Evolutionary conservation across 2,888 invertebrate genomes (phyloP), one percentile per base, ranked within the genome.

Genomic region (Ormyrus labotus): DNA sequence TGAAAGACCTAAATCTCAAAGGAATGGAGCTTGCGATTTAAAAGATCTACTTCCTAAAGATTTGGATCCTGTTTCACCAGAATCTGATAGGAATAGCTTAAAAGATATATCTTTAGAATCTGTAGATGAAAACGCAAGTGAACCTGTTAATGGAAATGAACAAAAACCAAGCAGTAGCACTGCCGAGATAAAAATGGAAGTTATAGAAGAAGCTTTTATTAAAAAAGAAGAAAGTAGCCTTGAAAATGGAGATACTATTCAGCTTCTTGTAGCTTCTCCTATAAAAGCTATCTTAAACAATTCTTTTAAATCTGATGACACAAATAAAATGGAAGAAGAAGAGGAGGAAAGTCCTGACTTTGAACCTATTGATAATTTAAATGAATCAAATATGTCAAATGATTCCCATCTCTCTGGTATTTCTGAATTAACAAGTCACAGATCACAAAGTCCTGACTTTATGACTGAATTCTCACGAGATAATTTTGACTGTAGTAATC

Each of bases 41-140:
- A 92, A 92, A n/a, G 92, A 94, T 87, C 91, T 96, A 4, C 88
- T 96, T 45, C 96, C 96, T 0, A 94, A 93, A 71, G 96, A 96
- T 89, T 91, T 96, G 63, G 96, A 96, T 90, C 95, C 96, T 57
- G 94, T 96, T 7, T 96, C 96, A 82, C 96, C 96, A 0, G 96
- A 95, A 81, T 96, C 96, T 0, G 95, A 95, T 77, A 94, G 93
- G 85, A 93, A 93, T 68, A 93, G 93, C 86, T 91, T 93, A 8
- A 89, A 87, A 71, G 89, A 90, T 76, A 85, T 88, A 11, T 89
- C 89, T 0, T 77, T 90, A 6, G 90, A 90, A 61, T 89, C 90
- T 4, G 81, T 88, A 5, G 90, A 90, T 71, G 85, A 85, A 0
- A 85, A 83, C 45, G 57, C 84, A 8, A 84, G 84, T 5, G 84